Evolutionary conservation across 2,797 vertebrate species (phyloP).

Genomic region (Spinus olivaceus): DNA sequence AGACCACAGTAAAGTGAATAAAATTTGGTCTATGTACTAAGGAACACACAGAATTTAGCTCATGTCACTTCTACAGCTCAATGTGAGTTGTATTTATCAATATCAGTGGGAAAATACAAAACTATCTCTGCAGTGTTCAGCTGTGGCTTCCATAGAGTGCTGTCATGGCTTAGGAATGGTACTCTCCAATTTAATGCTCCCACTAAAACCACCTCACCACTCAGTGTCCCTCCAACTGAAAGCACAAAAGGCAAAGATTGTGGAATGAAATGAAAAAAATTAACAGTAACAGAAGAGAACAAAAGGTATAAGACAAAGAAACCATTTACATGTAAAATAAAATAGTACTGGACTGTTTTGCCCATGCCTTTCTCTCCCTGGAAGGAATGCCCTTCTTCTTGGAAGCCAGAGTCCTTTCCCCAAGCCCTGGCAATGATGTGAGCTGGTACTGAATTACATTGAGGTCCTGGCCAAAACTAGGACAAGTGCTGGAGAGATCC

Average conservation of each 20-base stretch:
- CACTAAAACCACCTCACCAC: not conserved
- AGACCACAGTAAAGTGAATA: not conserved
- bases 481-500: not conserved
- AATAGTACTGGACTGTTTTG: rapidly evolving
- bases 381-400: not conserved
- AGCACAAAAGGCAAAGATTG: not conserved
- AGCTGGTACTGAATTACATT: not conserved
- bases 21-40: not conserved
- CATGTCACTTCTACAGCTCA: not conserved
- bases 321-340: not conserved
- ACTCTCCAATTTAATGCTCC: not conserved
- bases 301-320: not conserved
- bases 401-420: not conserved
- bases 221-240: not conserved
- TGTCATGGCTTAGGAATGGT: not conserved
- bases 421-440: not conserved
- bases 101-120: not conserved
- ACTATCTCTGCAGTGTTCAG: not conserved
- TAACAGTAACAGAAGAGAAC: not conserved
- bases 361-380: not conserved
- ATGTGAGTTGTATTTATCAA: rapidly evolving
- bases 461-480: not conserved
- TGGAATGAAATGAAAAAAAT: not conserved
- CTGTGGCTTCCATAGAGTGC: not conserved
- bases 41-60: not conserved